Conservation (phyloP, 2,797 vertebrate genomes). For the Jordanella pulchra region DNA sequence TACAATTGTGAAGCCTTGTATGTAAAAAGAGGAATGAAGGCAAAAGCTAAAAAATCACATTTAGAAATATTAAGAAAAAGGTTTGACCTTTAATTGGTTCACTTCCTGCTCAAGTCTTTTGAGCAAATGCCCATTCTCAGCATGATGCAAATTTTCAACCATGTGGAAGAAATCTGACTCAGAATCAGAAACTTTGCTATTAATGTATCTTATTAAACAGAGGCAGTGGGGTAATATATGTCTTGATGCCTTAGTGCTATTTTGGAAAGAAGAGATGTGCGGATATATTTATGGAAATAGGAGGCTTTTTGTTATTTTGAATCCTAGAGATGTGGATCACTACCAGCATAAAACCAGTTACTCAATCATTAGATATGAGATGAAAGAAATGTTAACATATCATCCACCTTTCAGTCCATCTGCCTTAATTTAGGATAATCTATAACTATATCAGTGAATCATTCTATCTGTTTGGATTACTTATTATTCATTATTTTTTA, state of each 20-base stretch:
- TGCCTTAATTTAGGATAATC: not conserved
- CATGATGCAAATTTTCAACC: not conserved
- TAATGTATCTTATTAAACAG: constrained; percentile 3
- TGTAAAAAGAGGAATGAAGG: not conserved
- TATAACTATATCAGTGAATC: not conserved
- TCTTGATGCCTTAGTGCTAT: not conserved
- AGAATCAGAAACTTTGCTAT: not conserved
- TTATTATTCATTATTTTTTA: not conserved
- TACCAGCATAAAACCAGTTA: constrained; percentile 15
- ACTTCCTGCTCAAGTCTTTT: constrained; percentile 8
- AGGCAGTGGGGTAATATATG: not conserved
- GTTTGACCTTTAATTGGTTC: not conserved
- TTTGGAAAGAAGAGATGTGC: not conserved
- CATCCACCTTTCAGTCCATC: not conserved
- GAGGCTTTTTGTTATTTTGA: constrained; percentile 24
- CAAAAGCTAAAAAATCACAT: not conserved
- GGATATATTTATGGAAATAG: constrained; percentile 15
- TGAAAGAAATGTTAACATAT: constrained; percentile 26
- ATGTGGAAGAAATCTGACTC: not conserved
- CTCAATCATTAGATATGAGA: constrained; percentile 30
- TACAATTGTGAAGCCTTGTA: not conserved
- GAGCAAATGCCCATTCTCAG: not conserved
- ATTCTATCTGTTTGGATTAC: not conserved
- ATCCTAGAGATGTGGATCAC: constrained; percentile 26
- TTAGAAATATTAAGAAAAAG: not conserved